Evolutionary conservation across 2,113 vertebrate species (phyloP), one percentile per base, ranked within the genome.

Genomic region (Sterrhoptilus dennistouni): DNA sequence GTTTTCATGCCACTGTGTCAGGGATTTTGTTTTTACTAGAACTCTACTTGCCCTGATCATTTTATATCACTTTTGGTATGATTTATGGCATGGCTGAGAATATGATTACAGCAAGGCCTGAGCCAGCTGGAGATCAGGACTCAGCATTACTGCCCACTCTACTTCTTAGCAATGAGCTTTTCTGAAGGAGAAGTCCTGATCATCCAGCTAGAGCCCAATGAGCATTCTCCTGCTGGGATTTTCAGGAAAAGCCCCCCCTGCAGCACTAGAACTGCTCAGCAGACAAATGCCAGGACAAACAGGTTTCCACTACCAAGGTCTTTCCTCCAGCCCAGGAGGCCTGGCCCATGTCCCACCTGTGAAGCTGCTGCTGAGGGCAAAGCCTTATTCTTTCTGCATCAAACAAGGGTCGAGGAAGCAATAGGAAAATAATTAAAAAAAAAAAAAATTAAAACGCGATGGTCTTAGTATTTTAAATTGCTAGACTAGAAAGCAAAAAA

Each of bases 61-160:
- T 93, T 95, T 70, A 14, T 69, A 77, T 79, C 70, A 66, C 63
- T 82, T 91, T 54, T 52, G 49, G 47, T 36, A 35, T 72, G 75
- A 96, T 92, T 96, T 93, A 95, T 83, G 52, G 92, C 83, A 79
- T 16, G 17, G 83, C 59, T 78, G 53, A 80, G 31, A 84, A 68
- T 59, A 90, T 2, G 4, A 83, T 92, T 78, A 49, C 50, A 70
- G 54, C 52, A n/a, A 69, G 76, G 60, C 14, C 79, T 15, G 61
- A 81, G 90, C 83, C 90, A 95, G 76, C 68, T 74, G 83, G 56
- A 86, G 72, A 72, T 50, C 79, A 86, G 71, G 42, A 75, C 50
- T n/a, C 42, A 70, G 66, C 5, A 52, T 78, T 36, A 70, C 50
- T 74, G 77, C 71, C 78, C 82, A 44, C 64, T 83, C 72, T 20